A percentile compares a stretch with the other conserved stretches of the same genome.
These are phyloP conservation scores for Neoitamus cyanurus DNA, from an alignment of 2,888 invertebrate genomes.

Conservation along the genomic window DNA sequence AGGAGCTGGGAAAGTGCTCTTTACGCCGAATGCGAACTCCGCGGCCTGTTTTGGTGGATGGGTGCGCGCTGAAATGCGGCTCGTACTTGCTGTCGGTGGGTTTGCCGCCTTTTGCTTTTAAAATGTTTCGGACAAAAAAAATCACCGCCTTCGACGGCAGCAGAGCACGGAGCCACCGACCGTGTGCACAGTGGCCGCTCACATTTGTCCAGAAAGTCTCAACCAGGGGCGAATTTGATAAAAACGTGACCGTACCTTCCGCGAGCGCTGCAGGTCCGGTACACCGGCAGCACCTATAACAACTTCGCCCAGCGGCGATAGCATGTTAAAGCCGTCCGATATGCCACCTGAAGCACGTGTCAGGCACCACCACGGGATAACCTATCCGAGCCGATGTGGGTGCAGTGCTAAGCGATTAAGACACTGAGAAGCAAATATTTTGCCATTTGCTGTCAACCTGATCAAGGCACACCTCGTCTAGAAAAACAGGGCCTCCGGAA, in stretches of 20 bases:
- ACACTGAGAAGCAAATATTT: conserved; percentile 42
- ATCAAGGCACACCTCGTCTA: conserved; percentile 14
- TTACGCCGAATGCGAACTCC: not conserved
- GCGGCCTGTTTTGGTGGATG: not conserved
- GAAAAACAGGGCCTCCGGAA: conserved; percentile 9
- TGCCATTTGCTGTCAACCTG: conserved; percentile 40
- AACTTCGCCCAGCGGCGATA: not conserved
- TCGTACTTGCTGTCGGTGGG: not conserved
- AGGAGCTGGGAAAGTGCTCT: not conserved
- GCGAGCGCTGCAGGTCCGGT: not conserved
- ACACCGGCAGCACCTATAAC: not conserved
- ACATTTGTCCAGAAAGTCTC: not conserved
- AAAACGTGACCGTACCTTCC: not conserved
- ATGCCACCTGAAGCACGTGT: conserved; percentile 38
- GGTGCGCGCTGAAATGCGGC: not conserved
- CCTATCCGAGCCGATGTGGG: conserved; percentile 14
- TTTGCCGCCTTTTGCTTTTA: not conserved
- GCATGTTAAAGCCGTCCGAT: not conserved
- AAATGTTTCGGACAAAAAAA: not conserved
- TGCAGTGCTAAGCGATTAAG: conserved; percentile 33
- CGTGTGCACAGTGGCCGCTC: not conserved
- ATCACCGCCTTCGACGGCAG: not conserved
- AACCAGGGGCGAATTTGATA: not conserved
- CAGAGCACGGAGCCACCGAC: not conserved
- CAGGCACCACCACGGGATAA: not conserved